Evolutionary conservation across 1,140 invertebrate species (phyloP), one percentile per base, ranked within the genome.

Genomic region (Pteromalus puparum): DNA sequence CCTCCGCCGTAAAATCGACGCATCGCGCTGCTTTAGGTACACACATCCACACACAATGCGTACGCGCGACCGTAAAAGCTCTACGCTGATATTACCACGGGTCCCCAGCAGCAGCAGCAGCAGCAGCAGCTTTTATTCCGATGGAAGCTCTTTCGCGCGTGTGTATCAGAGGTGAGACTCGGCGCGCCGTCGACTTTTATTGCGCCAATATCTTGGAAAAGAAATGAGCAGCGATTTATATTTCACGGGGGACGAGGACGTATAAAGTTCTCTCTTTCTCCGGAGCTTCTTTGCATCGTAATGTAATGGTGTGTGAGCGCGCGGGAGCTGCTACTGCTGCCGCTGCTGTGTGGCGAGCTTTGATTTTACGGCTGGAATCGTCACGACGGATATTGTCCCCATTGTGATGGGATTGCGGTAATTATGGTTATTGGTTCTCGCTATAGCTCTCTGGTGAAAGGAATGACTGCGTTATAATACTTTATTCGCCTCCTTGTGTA

Each of bases 201-300:
- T 75, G 30, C 30, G 7, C 30, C 48, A 42, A 42, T 74, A 65
- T 75, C 46, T 42, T 75, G 28, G 48, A 13, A 75, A 75, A 38
- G 46, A 53, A 74, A 74, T 61, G 70, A 82, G 48, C 30, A 61
- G 46, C 70, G 74, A 48, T 74, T 82, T 61, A 82, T 38, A 82
- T 82, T 82, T 82, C 48, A 65, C 18, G 30, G 72, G 34, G 72
- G 72, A 74, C 18, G 30, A 30, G 34, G 72, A 30, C 1, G 46
- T 30, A 30, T 70, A 70, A 61, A 61, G 21, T 21, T 61, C 9
- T 42, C 38, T 42, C 53, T 6, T 15, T 61, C 53, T 61, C 21
- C 38, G 61, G 28, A 70, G 24, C 67, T 70, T 70, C 28, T 70
- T 42, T 74, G 72, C 72, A 74, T 74, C 9, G 53, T 61, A 61